Evolutionary conservation across 1,140 invertebrate genomes (phyloP), one percentile per base, ranked within the genome.

Genomic region (Lepeophtheirus salmonis): DNA sequence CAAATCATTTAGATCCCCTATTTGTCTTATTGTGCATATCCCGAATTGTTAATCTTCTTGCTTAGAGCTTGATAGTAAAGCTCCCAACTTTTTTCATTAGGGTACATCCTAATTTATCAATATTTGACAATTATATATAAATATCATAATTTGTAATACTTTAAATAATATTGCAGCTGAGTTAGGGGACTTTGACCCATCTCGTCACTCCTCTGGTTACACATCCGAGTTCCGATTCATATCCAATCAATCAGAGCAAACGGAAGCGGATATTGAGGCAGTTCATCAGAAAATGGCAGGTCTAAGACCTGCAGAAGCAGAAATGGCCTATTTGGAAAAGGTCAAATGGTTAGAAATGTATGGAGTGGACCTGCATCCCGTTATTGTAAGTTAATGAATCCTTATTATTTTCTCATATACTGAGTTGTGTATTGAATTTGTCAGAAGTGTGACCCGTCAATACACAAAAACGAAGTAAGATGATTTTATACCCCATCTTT

Each of bases 201-300:
- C 85, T 60, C 75, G 86, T 21, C 94, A 98, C 71, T 82, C 83
- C 1, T 79, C 82, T 12, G 89, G 88, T 18, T 95, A 95, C 70
- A 84, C 97, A 23, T 96, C 91, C 1, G 92, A 98, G 78, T 98
- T 98, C 75, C 80, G 89, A 56, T 87, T 99, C 70, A 76, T 96
- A 60, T 80, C 89, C 17, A 88, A 90, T 72, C 91, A 97, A 73
- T 88, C 86, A 24, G 80, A 86, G 30, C 86, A 91, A 67, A 74
- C 97, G 65, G 92, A 97, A 72, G 75, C 79, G 18, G 79, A 81
- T 64, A 89, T 96, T 64, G 80, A 84, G 23, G 87, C 95, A 68
- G 77, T 91, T 63, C 94, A 90, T 70, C 83, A 89, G 70, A 81
- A 80, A 49, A 75, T 91, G 50, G 78, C 80, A 85, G 59, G 59